Percentiles rank a stretch among this genome's conserved stretches.
phyloP scores from a whole-genome alignment of 2,888 invertebrate species.

The Pseudoips prasinana region DNA sequence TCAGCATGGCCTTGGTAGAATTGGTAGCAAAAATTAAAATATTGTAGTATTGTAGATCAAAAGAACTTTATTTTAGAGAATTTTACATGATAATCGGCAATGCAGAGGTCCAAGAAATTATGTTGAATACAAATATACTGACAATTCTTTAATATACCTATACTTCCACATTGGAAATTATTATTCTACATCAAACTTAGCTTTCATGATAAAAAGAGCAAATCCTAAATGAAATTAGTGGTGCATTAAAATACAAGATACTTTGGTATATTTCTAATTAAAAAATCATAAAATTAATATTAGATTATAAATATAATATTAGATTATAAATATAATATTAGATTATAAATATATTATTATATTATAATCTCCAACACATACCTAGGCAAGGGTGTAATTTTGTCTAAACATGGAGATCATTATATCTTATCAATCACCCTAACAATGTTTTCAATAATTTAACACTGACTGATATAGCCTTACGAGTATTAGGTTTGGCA shows the following conservation, averaged over 20 bases:
- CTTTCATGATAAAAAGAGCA: conserved; percentile 60
- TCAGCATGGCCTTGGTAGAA: no score
- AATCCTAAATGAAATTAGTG: conserved; percentile 54
- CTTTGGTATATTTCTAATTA: conserved; percentile 48
- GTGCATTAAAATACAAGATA: conserved; percentile 62
- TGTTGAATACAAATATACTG: conserved; percentile 76
- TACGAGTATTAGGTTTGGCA: conserved; percentile 44
- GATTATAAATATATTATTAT: no score
- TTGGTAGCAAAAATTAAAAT: conserved; percentile 6
- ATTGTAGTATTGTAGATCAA: conserved; percentile 64
- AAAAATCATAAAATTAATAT: conserved; percentile 58
- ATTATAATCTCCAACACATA: conserved; percentile 54
- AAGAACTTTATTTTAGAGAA: conserved; percentile 82
- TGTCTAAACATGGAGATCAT: conserved; percentile 50
- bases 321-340: no score
- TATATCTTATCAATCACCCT: conserved; percentile 52
- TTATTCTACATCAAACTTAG: conserved; percentile 71
- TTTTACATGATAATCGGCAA: conserved; percentile 81
- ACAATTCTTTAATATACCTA: conserved; percentile 74
- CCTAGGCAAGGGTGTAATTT: conserved; percentile 58
- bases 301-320: no score
- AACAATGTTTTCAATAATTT: conserved; percentile 47
- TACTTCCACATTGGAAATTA: conserved; percentile 71
- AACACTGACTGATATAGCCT: conserved; percentile 42
- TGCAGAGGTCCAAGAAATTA: conserved; percentile 79